A percentile compares a stretch with the other conserved stretches of the same genome.
Conservation (phyloP, 1,140 invertebrate species). For the Dendroctonus valens region DNA sequence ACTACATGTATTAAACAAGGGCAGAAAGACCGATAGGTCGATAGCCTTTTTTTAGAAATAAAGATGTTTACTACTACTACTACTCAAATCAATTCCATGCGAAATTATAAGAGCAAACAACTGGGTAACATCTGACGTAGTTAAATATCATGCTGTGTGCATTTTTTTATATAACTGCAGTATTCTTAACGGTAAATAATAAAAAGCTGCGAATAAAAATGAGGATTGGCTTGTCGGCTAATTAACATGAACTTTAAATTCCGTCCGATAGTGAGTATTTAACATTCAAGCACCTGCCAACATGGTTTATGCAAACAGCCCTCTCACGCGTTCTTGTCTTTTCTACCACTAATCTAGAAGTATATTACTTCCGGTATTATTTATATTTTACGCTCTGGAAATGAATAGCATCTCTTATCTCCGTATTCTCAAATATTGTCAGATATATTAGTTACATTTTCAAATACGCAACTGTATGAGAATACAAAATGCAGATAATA, state of each 20-base stretch:
- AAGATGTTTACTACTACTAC: no score
- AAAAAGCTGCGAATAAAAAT: constrained; percentile 31
- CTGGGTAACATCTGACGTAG: constrained; percentile 19
- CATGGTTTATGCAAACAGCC: constrained; percentile 35
- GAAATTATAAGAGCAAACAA: constrained; percentile 10
- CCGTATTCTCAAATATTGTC: no score
- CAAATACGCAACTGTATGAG: no score
- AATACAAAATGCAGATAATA: no score
- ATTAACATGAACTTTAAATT: constrained; percentile 32
- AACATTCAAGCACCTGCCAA: constrained; percentile 33
- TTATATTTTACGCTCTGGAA: constrained; percentile 6
- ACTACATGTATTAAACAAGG: no score
- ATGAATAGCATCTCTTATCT: no score
- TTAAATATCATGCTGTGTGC: constrained; percentile 8
- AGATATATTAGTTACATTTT: no score
- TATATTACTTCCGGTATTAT: constrained; percentile 37
- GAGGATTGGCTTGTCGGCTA: constrained; percentile 14
- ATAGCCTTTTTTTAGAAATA: no score
- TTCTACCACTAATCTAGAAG: constrained; percentile 30
- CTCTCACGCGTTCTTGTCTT: constrained; percentile 11
- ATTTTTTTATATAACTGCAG: constrained; percentile 25
- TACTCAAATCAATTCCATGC: no score
- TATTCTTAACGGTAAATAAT: constrained; percentile 28
- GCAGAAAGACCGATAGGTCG: no score
- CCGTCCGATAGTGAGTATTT: constrained; percentile 13